A percentile compares a stretch with the other conserved stretches of the same genome.
Conservation (phyloP, 2,888 invertebrate species). For the Malthinus flaveolus region DNA sequence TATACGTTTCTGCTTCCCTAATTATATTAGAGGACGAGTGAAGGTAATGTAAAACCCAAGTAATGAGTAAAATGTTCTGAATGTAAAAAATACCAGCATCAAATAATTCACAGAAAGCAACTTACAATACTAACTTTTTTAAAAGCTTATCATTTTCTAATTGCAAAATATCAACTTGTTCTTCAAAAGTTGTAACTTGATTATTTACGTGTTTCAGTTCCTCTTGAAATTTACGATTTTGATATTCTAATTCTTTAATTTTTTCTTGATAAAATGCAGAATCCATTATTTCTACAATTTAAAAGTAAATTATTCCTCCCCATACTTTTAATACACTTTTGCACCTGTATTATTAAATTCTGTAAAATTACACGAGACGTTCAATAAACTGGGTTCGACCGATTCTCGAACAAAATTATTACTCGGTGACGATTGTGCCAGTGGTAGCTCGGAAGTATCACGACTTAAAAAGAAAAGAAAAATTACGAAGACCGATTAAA, state of each 20-base stretch:
- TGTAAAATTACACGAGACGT: conserved; percentile 28
- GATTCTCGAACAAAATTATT: conserved; percentile 27
- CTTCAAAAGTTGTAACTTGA: conserved; percentile 41
- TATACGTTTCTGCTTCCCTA: no score
- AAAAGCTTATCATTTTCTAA: conserved; percentile 37
- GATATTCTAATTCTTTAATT: conserved; percentile 38
- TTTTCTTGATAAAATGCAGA: conserved; percentile 21
- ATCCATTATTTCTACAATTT: conserved; percentile 31
- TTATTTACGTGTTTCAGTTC: conserved; percentile 37
- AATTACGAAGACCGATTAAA: no score
- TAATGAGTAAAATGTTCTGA: no score
- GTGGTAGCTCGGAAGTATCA: conserved; percentile 19
- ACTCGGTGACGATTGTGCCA: conserved; percentile 41
- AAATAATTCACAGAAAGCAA: neutral
- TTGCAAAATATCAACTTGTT: conserved; percentile 42
- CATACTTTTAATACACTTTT: conserved; percentile 5
- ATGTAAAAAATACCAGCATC: no score
- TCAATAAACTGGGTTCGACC: conserved; percentile 22
- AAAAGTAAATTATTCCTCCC: conserved; percentile 31
- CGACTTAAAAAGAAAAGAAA: no score
- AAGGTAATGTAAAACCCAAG: no score
- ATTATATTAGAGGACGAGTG: no score
- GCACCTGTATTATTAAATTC: no score
- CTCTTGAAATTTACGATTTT: conserved; percentile 37
- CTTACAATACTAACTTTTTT: conserved; percentile 37